phyloP scores from a whole-genome alignment of 2,888 invertebrate species.

The Noctua janthina region DNA sequence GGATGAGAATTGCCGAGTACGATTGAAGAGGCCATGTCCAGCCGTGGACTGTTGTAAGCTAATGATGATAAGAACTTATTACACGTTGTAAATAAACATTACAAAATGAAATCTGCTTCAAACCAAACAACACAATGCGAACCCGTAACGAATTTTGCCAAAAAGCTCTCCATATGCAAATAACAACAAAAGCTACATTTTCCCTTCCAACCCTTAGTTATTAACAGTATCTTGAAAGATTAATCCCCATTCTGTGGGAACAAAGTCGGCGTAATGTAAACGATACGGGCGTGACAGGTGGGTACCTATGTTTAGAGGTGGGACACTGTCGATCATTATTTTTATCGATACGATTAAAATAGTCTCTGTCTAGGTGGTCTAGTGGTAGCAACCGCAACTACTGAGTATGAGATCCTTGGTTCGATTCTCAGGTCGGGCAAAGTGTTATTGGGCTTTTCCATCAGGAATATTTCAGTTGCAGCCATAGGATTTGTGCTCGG shows the following conservation, averaged over 20 bases:
- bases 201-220: conserved; percentile 57
- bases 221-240: conserved; percentile 79
- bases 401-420: no score
- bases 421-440: no score
- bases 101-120: not conserved
- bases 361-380: no score
- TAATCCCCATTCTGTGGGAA: conserved; percentile 78
- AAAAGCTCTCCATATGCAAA: conserved; percentile 5
- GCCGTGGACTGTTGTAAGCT: no score
- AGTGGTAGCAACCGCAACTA: no score
- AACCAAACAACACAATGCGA: not conserved
- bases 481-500: not conserved
- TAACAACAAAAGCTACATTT: conserved; percentile 33
- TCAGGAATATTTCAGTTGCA: not conserved
- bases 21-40: no score
- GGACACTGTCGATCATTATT: conserved; percentile 48
- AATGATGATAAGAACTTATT: no score
- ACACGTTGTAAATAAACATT: not conserved
- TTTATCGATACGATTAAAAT: not conserved
- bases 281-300: conserved; percentile 77
- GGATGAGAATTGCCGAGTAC: no score
- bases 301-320: conserved; percentile 56
- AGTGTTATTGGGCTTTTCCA: no score
- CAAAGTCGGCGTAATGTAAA: conserved; percentile 76
- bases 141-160: not conserved